Evolutionary conservation across 2,888 invertebrate species (phyloP).

Genomic region (Latheticus oryzae): DNA sequence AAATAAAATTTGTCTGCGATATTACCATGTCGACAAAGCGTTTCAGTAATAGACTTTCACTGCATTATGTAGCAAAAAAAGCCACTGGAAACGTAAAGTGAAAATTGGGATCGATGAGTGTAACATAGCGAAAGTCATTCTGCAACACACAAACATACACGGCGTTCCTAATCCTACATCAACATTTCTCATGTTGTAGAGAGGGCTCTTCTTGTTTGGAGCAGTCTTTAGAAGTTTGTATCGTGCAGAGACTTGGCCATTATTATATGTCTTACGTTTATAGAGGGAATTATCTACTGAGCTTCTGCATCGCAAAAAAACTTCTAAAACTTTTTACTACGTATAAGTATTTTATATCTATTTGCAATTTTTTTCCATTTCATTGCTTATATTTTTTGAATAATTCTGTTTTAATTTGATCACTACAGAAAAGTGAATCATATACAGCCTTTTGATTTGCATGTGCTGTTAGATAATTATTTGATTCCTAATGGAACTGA

Average conservation of each 20-base stretch:
- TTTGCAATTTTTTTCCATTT: constrained; percentile 20
- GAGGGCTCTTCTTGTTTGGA: constrained; percentile 41
- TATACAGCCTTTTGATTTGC: constrained; percentile 25
- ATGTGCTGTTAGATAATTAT: constrained; percentile 34
- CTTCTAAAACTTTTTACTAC: constrained; percentile 32
- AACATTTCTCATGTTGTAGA: constrained; percentile 42
- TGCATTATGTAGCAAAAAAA: constrained; percentile 11
- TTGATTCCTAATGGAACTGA: constrained; percentile 28
- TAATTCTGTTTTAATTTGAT: constrained; percentile 14
- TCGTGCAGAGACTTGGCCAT: constrained; percentile 39
- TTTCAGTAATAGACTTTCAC: neutral
- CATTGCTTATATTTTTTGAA: too few species aligned
- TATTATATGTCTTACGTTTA: constrained; percentile 45
- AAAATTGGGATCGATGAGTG: constrained; percentile 16
- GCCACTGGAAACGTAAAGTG: constrained; percentile 13
- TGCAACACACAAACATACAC: constrained; percentile 36
- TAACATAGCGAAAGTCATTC: constrained; percentile 31
- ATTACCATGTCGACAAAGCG: neutral
- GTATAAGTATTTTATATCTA: constrained; percentile 20
- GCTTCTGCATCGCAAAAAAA: constrained; percentile 38
- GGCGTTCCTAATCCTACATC: constrained; percentile 41
- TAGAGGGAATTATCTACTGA: constrained; percentile 41
- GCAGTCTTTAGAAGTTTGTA: constrained; percentile 44
- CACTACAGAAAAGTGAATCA: too few species aligned
- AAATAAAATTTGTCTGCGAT: constrained; percentile 7